Conservation (phyloP, 2,888 invertebrate species). For the Mythimna impura region DNA sequence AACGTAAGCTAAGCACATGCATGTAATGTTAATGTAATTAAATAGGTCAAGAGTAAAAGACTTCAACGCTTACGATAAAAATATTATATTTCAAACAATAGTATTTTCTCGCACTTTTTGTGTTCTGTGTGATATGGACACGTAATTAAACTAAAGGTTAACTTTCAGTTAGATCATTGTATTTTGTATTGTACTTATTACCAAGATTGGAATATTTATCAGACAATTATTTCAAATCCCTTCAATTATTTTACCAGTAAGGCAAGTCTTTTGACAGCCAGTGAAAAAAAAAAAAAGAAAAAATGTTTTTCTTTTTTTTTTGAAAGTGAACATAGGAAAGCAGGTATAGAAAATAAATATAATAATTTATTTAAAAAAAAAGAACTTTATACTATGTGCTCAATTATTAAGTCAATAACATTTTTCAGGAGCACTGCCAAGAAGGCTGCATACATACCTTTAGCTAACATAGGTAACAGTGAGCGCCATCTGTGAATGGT, state of each 20-base stretch:
- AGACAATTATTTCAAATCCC: too few species aligned
- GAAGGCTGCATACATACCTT: background rate
- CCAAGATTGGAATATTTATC: too few species aligned
- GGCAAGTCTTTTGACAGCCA: too few species aligned
- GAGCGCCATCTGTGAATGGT: slow-evolving; percentile 42
- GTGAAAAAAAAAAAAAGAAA: too few species aligned
- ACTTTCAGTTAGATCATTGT: too few species aligned
- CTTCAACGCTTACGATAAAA: slow-evolving; percentile 53
- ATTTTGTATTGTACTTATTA: too few species aligned
- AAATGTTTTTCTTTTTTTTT: too few species aligned
- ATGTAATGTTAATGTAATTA: slow-evolving; percentile 13
- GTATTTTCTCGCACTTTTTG: background rate
- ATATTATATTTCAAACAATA: background rate
- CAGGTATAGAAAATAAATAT: too few species aligned
- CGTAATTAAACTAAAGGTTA: too few species aligned
- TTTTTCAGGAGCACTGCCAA: slow-evolving; percentile 1
- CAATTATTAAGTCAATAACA: background rate
- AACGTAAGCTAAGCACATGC: slow-evolving; percentile 10
- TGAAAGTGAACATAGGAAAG: too few species aligned
- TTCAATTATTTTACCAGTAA: too few species aligned
- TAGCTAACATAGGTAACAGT: background rate
- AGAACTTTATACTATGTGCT: background rate
- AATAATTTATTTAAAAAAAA: background rate
- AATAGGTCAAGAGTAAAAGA: slow-evolving; percentile 58
- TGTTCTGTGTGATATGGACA: background rate